Conservation (phyloP, 1,140 invertebrate genomes). For the Lepidurus apus region DNA sequence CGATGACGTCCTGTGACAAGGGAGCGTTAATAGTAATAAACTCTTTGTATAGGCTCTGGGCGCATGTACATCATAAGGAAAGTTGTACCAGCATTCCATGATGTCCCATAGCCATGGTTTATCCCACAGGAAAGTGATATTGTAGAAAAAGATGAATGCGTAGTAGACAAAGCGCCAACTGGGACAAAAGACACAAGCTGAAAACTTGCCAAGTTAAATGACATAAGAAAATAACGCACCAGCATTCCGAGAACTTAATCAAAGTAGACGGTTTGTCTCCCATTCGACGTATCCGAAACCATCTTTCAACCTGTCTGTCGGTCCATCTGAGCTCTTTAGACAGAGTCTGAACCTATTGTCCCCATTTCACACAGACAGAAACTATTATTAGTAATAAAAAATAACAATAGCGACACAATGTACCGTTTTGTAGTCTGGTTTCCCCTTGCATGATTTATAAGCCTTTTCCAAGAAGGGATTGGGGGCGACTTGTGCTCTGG, state of each 20-base stretch:
- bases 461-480: constrained; percentile 39
- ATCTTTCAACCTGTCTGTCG: constrained; percentile 83
- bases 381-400: constrained; percentile 30
- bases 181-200: constrained; percentile 40
- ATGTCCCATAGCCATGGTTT: constrained; percentile 94
- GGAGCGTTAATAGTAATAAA: constrained; percentile 11
- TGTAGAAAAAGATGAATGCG: constrained; percentile 72
- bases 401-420: background rate
- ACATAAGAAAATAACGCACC: constrained; percentile 45
- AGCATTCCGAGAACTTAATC: constrained; percentile 86
- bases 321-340: constrained; percentile 80
- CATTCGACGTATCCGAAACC: constrained; percentile 72
- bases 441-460: constrained; percentile 35
- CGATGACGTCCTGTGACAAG: constrained; percentile 39
- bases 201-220: constrained; percentile 1
- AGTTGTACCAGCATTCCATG: constrained; percentile 78
- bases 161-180: constrained; percentile 88
- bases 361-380: constrained; percentile 24
- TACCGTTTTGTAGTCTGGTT: constrained; percentile 28
- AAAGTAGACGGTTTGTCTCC: constrained; percentile 82
- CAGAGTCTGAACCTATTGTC: constrained; percentile 56
- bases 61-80: constrained; percentile 47
- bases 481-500: constrained; percentile 34
- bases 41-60: constrained; percentile 42
- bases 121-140: constrained; percentile 76